Percentiles rank a stretch among this genome's conserved stretches.
phyloP scores from a whole-genome alignment of 2,888 invertebrate genomes.

The Pomacea canaliculata region DNA sequence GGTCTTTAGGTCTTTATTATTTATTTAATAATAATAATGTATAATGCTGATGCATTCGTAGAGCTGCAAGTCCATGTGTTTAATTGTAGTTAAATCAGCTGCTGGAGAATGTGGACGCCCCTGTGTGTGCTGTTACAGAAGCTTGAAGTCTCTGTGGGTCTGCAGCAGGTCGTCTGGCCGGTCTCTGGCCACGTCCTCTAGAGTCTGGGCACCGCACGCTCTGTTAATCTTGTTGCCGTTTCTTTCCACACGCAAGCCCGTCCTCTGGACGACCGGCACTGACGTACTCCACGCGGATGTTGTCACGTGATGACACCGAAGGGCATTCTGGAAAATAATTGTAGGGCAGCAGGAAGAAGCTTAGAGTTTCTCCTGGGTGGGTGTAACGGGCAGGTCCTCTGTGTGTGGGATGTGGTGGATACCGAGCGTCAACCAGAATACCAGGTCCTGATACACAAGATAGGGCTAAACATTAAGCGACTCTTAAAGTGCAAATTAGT shows the following conservation, averaged over 20 bases:
- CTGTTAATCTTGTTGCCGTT: conserved; percentile 14
- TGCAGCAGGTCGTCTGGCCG: conserved; percentile 19
- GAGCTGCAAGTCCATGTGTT: too few relatives aligned
- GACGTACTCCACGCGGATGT: conserved; percentile 22
- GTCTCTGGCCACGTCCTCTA: conserved; percentile 12
- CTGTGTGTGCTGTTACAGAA: neutral
- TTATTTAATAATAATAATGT: too few relatives aligned
- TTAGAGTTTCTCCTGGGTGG: conserved; percentile 40
- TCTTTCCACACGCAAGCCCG: conserved; percentile 20
- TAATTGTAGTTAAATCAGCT: too few relatives aligned
- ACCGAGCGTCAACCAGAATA: conserved; percentile 47
- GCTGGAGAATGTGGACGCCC: too few relatives aligned
- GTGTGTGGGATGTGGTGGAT: conserved; percentile 48
- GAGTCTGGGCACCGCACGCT: conserved; percentile 4
- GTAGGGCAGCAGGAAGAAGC: conserved; percentile 44
- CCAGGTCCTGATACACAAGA: conserved; percentile 42
- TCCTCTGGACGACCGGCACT: neutral
- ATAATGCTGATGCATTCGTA: too few relatives aligned
- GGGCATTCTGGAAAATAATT: conserved; percentile 52
- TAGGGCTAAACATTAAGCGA: too few relatives aligned
- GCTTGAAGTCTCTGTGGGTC: conserved; percentile 13
- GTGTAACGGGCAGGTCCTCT: conserved; percentile 48
- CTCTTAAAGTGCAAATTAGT: neutral
- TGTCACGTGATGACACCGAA: conserved; percentile 42
- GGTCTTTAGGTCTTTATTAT: too few relatives aligned